Base-by-base conservation (phyloP, 2,113 vertebrate species). In the Actinemys pallida region DNA sequence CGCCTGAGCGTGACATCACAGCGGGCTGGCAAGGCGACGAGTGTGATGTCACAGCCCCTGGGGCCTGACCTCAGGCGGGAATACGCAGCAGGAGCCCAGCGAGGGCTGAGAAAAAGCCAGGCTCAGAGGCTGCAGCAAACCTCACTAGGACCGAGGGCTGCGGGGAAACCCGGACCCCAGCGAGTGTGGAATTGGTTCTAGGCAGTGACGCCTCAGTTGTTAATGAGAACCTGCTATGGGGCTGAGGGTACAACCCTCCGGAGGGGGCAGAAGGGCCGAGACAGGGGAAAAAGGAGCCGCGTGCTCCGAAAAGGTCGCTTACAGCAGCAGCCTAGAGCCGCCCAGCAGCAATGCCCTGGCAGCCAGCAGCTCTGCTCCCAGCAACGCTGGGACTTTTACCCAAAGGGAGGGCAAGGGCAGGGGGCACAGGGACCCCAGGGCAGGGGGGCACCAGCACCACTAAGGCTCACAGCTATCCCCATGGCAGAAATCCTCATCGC, bases 1-100 rank as follows among this genome's bases (percentile, higher is more conserved):
- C 13, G 53, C 20, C n/a, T 2, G 1, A 13, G 53, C 56, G 84
- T 72, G 65, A 81, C 10, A 11, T 57, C 53, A 16, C 62, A 39
- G 3, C 0, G 2, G 31, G 22, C 27, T 10, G 57, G 10, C 57
- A 35, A 13, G 69, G 69, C 8, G 8, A 24, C 4, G 19, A 1
- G n/a, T 10, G n/a, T 39, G 69, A 75, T 10, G n/a, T 42, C 9
- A 10, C 69, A 24, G 31, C 29, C 59, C 2, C 59, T 27, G 25
- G 57, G 25, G 57, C 27, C 57, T 31, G 57, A 31, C 57, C 57
- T 27, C 56, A 2, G 10, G 56, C 25, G 5, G 56, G 56, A 59
- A 59, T 12, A 27, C 4, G 5, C 27, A 24, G 22, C 20, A 31
- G 59, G 31, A 62, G 29, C 59, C 59, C 59, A 35, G 29, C 9